A percentile compares a stretch with the other conserved stretches of the same genome.
phyloP scores from a whole-genome alignment of 2,113 vertebrate species.

The Cephalopterus ornatus region DNA sequence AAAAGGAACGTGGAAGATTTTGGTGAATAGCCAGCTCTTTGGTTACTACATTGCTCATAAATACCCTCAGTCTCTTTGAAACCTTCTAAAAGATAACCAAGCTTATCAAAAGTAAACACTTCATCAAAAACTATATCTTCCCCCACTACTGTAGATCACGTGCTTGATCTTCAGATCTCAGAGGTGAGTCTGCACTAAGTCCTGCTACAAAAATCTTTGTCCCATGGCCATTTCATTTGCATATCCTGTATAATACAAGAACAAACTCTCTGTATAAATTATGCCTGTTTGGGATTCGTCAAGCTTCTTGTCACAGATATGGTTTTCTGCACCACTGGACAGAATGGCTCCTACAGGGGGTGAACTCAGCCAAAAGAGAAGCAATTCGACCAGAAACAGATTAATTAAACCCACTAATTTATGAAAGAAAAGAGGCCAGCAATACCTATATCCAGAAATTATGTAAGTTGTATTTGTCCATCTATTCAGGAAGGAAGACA shows the following conservation, averaged over 20 bases:
- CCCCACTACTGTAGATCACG: neutral
- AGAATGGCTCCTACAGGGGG: conserved; percentile 8
- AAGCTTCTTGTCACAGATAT: conserved; percentile 2
- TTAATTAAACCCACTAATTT: conserved; percentile 40
- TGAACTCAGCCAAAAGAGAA: conserved; percentile 46
- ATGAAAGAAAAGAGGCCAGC: neutral
- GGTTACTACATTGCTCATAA: neutral
- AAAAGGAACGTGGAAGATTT: neutral
- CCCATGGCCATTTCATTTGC: neutral
- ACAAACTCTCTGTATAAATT: conserved; percentile 5
- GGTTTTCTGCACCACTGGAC: conserved; percentile 22
- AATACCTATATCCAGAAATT: neutral
- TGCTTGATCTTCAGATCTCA: neutral
- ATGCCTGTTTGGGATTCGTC: neutral
- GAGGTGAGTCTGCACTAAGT: neutral
- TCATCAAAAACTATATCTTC: neutral
- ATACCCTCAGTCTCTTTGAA: neutral
- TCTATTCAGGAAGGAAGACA: neutral
- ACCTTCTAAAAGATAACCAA: neutral
- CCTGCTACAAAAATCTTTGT: neutral
- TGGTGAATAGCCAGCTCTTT: neutral
- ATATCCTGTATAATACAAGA: neutral
- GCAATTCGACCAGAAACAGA: neutral
- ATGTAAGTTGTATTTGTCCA: neutral
- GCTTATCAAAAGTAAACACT: neutral